These are phyloP conservation scores for Mus spretus DNA, from an alignment of 2,797 vertebrate species.

Conservation along the genomic window DNA sequence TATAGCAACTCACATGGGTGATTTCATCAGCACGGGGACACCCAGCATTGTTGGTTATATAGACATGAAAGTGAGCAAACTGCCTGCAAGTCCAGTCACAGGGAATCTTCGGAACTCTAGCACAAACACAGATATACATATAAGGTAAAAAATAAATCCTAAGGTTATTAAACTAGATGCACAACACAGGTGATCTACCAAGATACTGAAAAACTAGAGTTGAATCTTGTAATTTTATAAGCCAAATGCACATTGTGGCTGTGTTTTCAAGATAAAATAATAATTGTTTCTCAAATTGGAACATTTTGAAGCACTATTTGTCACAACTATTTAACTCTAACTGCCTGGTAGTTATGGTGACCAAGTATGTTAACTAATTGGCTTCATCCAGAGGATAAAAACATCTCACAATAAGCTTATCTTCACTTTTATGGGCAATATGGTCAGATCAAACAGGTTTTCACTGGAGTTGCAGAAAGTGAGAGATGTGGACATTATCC, in stretches of 20 bases:
- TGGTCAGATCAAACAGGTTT: not conserved
- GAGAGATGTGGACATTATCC: not conserved
- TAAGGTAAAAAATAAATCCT: not conserved
- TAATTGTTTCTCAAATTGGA: not conserved
- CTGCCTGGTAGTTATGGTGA: not conserved
- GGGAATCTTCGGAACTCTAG: not conserved
- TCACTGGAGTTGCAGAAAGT: not conserved
- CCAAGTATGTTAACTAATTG: not conserved
- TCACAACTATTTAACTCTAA: not conserved
- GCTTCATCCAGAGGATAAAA: not conserved
- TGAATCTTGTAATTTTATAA: not conserved
- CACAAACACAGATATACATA: not conserved
- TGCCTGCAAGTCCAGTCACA: no score
- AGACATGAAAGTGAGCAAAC: not conserved
- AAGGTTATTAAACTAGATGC: not conserved
- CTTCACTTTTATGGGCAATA: not conserved
- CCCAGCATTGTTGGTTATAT: not conserved
- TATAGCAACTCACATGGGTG: not conserved
- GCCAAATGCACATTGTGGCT: not conserved
- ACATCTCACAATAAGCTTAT: not conserved
- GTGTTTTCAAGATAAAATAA: not conserved
- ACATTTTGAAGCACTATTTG: not conserved
- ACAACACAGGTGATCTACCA: not conserved
- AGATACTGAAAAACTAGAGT: not conserved
- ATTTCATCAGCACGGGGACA: not conserved